Evolutionary conservation across 2,888 invertebrate species (phyloP), one percentile per base, ranked within the genome.

Genomic region (Muscina levida): DNA sequence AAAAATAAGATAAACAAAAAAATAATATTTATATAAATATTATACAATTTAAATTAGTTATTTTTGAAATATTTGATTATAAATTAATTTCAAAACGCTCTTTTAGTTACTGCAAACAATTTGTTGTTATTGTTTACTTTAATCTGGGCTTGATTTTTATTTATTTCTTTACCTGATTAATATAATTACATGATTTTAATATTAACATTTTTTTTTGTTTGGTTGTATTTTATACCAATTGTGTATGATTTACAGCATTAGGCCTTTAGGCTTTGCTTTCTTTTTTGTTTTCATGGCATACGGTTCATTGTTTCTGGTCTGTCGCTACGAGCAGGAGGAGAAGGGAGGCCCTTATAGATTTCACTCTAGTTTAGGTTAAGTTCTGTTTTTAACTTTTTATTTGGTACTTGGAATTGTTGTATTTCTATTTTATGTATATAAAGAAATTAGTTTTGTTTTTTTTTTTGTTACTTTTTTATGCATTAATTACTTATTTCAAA

Each of bases 21-120:
- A 77, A 74, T 31, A n/a, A n/a, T 81, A 81, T 81, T 75, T 77
- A 77, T 81, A 81, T 76, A 80, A 76, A 76, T 80, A 80, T 80
- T 57, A 44, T 77, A 77, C 77, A 77, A 67, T 77, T 71, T 67
- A 77, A 71, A 71, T 74, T 77, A 72, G 17, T 53, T 77, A 62
- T 37, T 59, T 59, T 59, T 37, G 37, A 37, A 59, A 46, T 22
- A 24, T 72, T 62, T n/a, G n/a, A n/a, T n/a, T n/a, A n/a, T 51
- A 53, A 76, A 72, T 46, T 48, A 46, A 51, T 11, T 73, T 66
- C 39, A 62, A 62, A 62, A 62, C 22, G 6, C 42, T 42, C 67
- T 67, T 59, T 59, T 68, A 31, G 39, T 56, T 70, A 57, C 26
- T 76, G 56, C 26, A 71, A 73, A 73, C 70, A 62, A 3, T 65